A percentile compares a stretch with the other conserved stretches of the same genome.
Conservation (phyloP, 2,797 vertebrate species). For the Acanthiza pusilla region DNA sequence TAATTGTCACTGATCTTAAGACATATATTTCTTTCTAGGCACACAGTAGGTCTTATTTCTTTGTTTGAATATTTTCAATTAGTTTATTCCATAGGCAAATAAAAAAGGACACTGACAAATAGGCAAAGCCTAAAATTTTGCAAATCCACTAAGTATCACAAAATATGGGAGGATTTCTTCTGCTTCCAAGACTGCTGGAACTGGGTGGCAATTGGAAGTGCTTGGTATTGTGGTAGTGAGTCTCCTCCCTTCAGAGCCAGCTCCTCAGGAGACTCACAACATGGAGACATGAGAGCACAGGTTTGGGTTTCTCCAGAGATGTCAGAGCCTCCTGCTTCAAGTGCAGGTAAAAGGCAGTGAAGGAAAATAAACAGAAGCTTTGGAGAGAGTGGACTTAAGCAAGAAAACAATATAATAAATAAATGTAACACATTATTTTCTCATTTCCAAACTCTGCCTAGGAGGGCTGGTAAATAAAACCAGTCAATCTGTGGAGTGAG, state of each 20-base stretch:
- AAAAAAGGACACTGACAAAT: not conserved
- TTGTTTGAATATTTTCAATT: not conserved
- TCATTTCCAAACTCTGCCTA: not conserved
- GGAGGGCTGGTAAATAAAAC: not conserved
- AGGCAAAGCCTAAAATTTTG: not conserved
- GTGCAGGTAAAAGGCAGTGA: not conserved
- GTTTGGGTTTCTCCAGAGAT: not conserved
- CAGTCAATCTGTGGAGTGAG: not conserved
- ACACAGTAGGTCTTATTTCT: not conserved
- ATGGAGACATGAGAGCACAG: accelerated
- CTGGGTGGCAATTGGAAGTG: not conserved
- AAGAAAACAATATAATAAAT: not conserved
- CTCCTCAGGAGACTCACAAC: not conserved
- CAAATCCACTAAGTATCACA: not conserved
- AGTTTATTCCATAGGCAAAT: not conserved
- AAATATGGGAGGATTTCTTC: not conserved
- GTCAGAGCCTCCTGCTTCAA: not conserved
- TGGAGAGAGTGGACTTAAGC: not conserved
- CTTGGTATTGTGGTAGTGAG: not conserved
- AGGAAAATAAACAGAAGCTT: not conserved
- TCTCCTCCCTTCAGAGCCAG: not conserved
- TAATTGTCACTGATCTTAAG: not conserved
- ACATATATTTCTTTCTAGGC: not conserved
- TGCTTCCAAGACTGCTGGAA: not conserved
- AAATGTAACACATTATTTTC: not conserved